These are phyloP conservation scores for Phyllotis vaccarum DNA, from an alignment of 2,797 vertebrate genomes.

Conservation along the genomic window DNA sequence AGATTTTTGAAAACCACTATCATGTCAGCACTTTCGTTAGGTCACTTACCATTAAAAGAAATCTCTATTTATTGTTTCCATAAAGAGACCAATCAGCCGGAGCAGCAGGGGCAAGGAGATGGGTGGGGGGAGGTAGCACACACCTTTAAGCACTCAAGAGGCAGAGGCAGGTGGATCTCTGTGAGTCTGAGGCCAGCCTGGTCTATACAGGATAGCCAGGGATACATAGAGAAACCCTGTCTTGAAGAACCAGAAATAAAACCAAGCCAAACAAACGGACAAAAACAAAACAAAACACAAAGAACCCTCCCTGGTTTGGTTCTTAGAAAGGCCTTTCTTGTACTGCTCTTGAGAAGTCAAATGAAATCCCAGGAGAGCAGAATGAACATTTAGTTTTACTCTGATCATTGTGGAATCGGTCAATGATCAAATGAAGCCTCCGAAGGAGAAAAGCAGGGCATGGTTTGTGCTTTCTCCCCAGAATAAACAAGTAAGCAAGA, in stretches of 20 bases:
- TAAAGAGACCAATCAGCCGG: not conserved
- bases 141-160: not conserved
- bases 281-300: not conserved
- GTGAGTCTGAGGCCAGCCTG: not conserved
- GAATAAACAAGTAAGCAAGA: slow-evolving; percentile 25
- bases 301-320: not conserved
- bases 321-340: not conserved
- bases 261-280: not conserved
- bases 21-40: not conserved
- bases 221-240: not conserved
- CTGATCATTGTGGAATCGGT: not conserved
- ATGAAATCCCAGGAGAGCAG: not conserved
- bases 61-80: not conserved
- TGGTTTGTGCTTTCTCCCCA: slow-evolving; percentile 3
- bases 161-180: not conserved
- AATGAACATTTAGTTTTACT: not conserved
- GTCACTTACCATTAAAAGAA: not conserved
- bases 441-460: not conserved
- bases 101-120: too few relatives aligned
- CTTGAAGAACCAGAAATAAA: not conserved
- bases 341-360: not conserved
- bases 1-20: not conserved
- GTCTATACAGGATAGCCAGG: not conserved
- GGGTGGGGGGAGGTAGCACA: not conserved
- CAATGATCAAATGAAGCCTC: not conserved